Percentiles rank a stretch among this genome's conserved stretches.
These are phyloP conservation scores for Helicoverpa armigera DNA, from an alignment of 1,140 invertebrate species.

Conservation along the genomic window DNA sequence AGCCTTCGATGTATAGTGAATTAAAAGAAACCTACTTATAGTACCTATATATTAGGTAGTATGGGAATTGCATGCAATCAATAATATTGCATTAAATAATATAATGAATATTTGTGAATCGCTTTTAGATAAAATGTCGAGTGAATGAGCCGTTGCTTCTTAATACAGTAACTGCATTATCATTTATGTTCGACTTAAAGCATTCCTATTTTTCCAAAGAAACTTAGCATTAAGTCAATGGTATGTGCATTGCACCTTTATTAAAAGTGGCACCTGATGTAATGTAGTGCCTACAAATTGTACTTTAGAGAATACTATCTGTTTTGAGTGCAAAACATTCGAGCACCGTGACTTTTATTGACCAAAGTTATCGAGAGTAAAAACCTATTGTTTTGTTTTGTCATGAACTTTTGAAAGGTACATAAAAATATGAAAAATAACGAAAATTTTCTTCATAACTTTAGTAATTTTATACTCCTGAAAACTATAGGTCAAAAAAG, in stretches of 20 bases:
- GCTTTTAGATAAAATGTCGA: slow-evolving; percentile 11
- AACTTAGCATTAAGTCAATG: slow-evolving; percentile 32
- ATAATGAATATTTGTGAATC: slow-evolving; percentile 23
- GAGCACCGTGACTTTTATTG: background rate
- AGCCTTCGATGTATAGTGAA: background rate
- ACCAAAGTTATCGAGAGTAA: background rate
- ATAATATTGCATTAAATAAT: slow-evolving; percentile 6
- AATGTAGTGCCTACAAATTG: background rate
- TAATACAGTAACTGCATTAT: slow-evolving; percentile 9
- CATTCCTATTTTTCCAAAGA: slow-evolving; percentile 50
- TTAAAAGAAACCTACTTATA: background rate
- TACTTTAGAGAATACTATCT: background rate
- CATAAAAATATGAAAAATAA: too few relatives aligned
- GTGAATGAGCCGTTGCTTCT: background rate
- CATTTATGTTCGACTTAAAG: background rate
- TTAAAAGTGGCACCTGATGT: background rate
- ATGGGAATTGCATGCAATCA: background rate
- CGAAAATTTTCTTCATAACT: too few relatives aligned
- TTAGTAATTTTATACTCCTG: background rate
- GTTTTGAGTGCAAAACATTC: background rate
- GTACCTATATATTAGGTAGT: too few relatives aligned
- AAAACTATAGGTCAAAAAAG: background rate
- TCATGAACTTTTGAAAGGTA: too few relatives aligned
- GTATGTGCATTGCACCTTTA: background rate
- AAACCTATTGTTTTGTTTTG: too few relatives aligned